These are phyloP conservation scores for Sclerodermus sp. DNA, from an alignment of 2,888 invertebrate species.

Conservation along the genomic window DNA sequence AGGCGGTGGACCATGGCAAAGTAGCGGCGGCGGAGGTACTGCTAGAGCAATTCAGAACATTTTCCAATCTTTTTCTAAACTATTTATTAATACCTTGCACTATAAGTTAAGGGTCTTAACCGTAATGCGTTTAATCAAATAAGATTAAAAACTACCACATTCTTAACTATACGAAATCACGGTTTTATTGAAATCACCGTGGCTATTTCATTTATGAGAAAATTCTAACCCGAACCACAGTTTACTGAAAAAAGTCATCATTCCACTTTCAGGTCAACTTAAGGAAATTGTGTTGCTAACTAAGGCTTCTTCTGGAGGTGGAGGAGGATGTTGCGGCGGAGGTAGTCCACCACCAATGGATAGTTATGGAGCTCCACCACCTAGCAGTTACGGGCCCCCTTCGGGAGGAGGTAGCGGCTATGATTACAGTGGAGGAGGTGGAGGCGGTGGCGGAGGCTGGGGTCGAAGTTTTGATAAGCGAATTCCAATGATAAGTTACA, in stretches of 20 bases:
- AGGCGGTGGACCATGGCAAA: constrained; percentile 26
- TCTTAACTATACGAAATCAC: too few relatives aligned
- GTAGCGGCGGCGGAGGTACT: constrained; percentile 49
- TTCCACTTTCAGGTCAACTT: constrained; percentile 28
- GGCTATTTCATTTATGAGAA: too few relatives aligned
- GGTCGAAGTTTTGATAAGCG: constrained; percentile 59
- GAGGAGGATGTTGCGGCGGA: constrained; percentile 51
- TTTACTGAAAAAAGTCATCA: background rate
- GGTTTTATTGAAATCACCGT: too few relatives aligned
- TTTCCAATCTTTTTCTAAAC: too few relatives aligned
- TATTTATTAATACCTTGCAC: too few relatives aligned
- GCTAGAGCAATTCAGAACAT: too few relatives aligned
- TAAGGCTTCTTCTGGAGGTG: constrained; percentile 55
- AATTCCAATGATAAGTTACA: constrained; percentile 14
- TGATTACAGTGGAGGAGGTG: constrained; percentile 52
- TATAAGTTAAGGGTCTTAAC: too few relatives aligned
- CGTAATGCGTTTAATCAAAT: too few relatives aligned
- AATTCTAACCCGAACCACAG: too few relatives aligned
- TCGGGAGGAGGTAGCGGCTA: constrained; percentile 46
- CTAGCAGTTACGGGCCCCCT: constrained; percentile 41
- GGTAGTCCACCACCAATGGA: constrained; percentile 54
- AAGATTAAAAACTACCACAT: too few relatives aligned
- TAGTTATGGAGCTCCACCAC: constrained; percentile 46
- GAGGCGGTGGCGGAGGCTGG: constrained; percentile 52
- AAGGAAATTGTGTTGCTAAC: constrained; percentile 57